A percentile compares a stretch with the other conserved stretches of the same genome.
Conservation (phyloP, 2,888 invertebrate genomes). For the Antitype chi region DNA sequence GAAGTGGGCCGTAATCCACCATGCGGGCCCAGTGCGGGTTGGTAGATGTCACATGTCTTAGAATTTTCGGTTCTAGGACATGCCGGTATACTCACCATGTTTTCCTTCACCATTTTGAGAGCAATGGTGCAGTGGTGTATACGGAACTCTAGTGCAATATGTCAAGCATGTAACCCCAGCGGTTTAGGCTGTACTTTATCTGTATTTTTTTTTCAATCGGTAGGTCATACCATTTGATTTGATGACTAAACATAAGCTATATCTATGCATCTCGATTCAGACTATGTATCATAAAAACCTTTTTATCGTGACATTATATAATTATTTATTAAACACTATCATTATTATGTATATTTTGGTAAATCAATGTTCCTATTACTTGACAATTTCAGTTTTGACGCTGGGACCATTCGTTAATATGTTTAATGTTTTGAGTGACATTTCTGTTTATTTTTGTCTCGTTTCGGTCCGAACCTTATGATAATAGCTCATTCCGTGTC, state of each 20-base stretch:
- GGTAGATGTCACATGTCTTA: too few relatives aligned
- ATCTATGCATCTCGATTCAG: not conserved
- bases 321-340: not conserved
- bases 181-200: too few relatives aligned
- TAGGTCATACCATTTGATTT: not conserved
- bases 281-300: not conserved
- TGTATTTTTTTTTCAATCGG: too few relatives aligned
- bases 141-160: not conserved
- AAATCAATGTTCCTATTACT: not conserved
- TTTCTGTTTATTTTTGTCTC: not conserved
- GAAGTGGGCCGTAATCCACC: too few relatives aligned
- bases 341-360: slow-evolving; percentile 5
- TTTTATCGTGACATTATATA: not conserved
- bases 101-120: too few relatives aligned
- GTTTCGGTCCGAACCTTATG: too few relatives aligned
- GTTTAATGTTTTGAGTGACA: too few relatives aligned
- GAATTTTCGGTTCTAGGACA: too few relatives aligned
- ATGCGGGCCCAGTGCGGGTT: too few relatives aligned
- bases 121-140: too few relatives aligned
- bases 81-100: too few relatives aligned
- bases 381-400: slow-evolving; percentile 1
- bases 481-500: too few relatives aligned
- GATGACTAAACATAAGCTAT: not conserved
- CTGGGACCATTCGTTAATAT: not conserved
- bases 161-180: not conserved